Evolutionary conservation across 2,113 vertebrate species (phyloP).

Genomic region (Solea senegalensis): DNA sequence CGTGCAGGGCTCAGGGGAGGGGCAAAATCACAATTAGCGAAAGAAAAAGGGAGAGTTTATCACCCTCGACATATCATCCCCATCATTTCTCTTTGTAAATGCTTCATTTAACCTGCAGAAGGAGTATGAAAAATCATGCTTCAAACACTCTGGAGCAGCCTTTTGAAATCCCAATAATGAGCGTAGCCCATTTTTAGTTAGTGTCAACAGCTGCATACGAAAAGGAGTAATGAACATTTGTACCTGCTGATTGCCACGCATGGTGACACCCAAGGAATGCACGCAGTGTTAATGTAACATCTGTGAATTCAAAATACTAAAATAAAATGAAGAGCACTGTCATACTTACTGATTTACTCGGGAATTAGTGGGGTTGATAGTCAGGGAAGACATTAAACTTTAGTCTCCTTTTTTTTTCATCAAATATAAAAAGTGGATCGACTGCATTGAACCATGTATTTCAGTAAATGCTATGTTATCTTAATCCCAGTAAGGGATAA

Average conservation of each 20-base stretch:
- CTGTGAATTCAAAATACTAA: background rate
- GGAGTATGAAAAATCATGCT: slow-evolving; percentile 27
- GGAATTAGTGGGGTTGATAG: too few relatives aligned
- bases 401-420: background rate
- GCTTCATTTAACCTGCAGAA: slow-evolving; percentile 27
- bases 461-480: slow-evolving; percentile 45
- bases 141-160: slow-evolving; percentile 25
- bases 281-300: background rate
- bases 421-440: background rate
- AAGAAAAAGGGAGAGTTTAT: slow-evolving; percentile 38
- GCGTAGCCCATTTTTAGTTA: too few relatives aligned
- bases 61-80: slow-evolving; percentile 22
- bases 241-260: slow-evolving; percentile 3
- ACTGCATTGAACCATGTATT: background rate
- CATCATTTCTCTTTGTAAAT: slow-evolving; percentile 29
- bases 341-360: background rate
- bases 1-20: background rate
- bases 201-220: too few relatives aligned
- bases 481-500: too few relatives aligned
- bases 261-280: background rate
- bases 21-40: slow-evolving; percentile 30
- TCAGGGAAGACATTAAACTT: background rate
- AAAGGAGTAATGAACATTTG: background rate
- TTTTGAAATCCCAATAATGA: slow-evolving; percentile 20
- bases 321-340: background rate